Conservation (phyloP, 2,888 invertebrate species). For the Leptodirus hochenwartii region DNA sequence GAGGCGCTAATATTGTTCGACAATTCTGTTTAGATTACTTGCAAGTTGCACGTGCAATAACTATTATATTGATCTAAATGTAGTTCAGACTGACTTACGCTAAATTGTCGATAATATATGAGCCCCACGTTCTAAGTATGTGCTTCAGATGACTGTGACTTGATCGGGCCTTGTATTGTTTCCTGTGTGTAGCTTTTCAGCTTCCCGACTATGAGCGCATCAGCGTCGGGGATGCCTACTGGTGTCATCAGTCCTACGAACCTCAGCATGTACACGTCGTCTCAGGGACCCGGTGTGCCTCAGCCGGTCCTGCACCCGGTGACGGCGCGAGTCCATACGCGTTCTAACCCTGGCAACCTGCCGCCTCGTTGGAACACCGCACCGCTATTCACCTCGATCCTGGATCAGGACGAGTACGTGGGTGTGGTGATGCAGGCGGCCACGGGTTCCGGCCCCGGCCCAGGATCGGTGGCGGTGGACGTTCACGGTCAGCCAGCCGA, state of each 20-base stretch:
- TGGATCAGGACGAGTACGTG: constrained; percentile 84
- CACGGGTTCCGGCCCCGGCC: constrained; percentile 36
- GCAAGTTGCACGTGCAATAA: no score
- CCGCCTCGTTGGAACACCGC: constrained; percentile 65
- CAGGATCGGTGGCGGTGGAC: no score
- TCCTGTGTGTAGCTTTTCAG: constrained; percentile 63
- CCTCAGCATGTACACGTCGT: constrained; percentile 65
- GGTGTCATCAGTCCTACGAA: constrained; percentile 81
- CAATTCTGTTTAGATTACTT: no score
- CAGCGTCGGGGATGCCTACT: constrained; percentile 60
- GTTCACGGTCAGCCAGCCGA: constrained; percentile 44
- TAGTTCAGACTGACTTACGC: no score
- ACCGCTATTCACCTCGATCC: constrained; percentile 53
- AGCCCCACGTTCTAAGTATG: no score
- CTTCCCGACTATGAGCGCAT: constrained; percentile 71
- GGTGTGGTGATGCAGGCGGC: constrained; percentile 72
- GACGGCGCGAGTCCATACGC: constrained; percentile 35
- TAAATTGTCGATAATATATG: no score
- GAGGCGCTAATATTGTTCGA: no score
- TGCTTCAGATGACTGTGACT: no score
- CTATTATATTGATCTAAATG: no score
- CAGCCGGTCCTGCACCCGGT: constrained; percentile 42
- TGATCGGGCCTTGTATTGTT: not conserved
- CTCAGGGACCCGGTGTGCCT: constrained; percentile 16
- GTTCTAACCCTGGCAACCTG: constrained; percentile 40